Evolutionary conservation across 2,888 invertebrate genomes (phyloP).

Genomic region (Ligdia adustata): DNA sequence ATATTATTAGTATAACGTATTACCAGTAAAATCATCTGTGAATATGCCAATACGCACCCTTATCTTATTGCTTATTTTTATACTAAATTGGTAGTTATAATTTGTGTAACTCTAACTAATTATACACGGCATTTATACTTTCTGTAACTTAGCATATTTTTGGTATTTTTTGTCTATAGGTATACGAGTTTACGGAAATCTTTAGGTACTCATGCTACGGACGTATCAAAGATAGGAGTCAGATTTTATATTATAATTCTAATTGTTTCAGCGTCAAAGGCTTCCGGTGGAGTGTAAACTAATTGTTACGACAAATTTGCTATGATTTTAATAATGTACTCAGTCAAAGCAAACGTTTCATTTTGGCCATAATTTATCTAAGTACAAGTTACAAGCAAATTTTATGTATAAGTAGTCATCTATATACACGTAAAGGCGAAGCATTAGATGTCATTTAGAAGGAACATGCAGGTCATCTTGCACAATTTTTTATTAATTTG

Average conservation of each 20-base stretch:
- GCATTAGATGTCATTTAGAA: constrained; percentile 26
- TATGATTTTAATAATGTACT: constrained; percentile 32
- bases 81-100: too few species aligned
- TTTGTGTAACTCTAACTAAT: not conserved
- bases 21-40: constrained; percentile 28
- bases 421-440: constrained; percentile 10
- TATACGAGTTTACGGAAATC: not conserved
- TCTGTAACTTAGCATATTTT: not conserved
- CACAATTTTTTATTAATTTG: constrained; percentile 50
- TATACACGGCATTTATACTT: not conserved
- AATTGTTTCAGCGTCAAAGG: constrained; percentile 79
- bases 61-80: constrained; percentile 27
- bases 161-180: not conserved
- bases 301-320: constrained; percentile 50
- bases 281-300: constrained; percentile 62
- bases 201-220: constrained; percentile 4
- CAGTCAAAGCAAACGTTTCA: constrained; percentile 12
- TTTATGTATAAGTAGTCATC: constrained; percentile 1
- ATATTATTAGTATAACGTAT: constrained; percentile 19
- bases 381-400: constrained; percentile 6
- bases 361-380: constrained; percentile 11
- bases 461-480: constrained; percentile 37
- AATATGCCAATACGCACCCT: constrained; percentile 15
- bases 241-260: constrained; percentile 46
- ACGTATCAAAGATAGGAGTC: constrained; percentile 8